A percentile compares a stretch with the other conserved stretches of the same genome.
phyloP scores from a whole-genome alignment of 2,888 invertebrate genomes.

The Scaptodrosophila latifasciaeformis region DNA sequence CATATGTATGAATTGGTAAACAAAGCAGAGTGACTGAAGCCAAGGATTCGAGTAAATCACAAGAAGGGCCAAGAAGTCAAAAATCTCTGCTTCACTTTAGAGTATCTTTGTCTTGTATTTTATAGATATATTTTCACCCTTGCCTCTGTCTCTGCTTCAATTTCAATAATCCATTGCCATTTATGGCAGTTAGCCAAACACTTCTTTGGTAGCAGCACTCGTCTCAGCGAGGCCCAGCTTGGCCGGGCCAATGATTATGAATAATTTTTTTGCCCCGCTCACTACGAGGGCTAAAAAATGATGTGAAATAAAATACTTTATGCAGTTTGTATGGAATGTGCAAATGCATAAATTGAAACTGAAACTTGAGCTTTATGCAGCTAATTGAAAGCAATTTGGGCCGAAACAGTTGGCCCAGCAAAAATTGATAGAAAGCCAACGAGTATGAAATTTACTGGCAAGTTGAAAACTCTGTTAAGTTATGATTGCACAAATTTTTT shows the following conservation, averaged over 20 bases:
- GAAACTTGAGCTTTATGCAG: slow-evolving; percentile 57
- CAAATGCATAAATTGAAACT: slow-evolving; percentile 60
- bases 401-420: slow-evolving; percentile 28
- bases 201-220: no score
- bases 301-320: no score
- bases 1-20: no score
- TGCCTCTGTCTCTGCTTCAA: neutral
- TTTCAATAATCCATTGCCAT: slow-evolving; percentile 47
- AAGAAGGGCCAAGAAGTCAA: no score
- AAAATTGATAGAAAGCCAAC: slow-evolving; percentile 40
- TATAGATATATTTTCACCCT: no score
- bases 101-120: no score
- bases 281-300: no score
- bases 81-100: no score
- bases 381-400: slow-evolving; percentile 52
- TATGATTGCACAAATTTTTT: slow-evolving; percentile 22
- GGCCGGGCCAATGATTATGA: slow-evolving; percentile 55
- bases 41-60: no score
- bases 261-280: slow-evolving; percentile 34
- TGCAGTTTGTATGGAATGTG: slow-evolving; percentile 16
- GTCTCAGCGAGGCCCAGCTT: no score
- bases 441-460: slow-evolving; percentile 6
- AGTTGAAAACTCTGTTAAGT: slow-evolving; percentile 6
- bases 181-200: slow-evolving; percentile 49
- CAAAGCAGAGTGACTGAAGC: no score